Evolutionary conservation across 1,140 invertebrate species (phyloP).

Genomic region (Drosophila subpulchrella): DNA sequence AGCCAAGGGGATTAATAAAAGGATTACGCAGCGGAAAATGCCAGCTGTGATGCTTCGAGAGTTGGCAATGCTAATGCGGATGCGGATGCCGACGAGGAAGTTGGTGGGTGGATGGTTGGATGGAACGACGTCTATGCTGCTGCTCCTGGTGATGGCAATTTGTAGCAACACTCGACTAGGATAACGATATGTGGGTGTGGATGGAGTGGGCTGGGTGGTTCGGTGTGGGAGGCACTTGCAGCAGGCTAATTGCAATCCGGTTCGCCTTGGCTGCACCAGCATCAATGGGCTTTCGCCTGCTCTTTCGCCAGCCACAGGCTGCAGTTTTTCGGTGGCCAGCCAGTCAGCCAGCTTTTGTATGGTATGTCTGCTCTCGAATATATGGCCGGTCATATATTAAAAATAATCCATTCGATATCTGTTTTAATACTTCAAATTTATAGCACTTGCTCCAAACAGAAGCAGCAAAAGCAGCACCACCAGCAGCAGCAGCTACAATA

Average conservation of each 20-base stretch:
- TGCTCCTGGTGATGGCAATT: constrained; percentile 68
- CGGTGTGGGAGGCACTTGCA: constrained; percentile 44
- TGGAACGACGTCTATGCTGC: not conserved
- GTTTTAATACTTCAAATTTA: constrained; percentile 81
- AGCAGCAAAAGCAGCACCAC: constrained; percentile 17
- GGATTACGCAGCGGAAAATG: constrained; percentile 81
- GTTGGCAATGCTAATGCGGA: constrained; percentile 65
- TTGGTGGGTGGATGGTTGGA: constrained; percentile 2
- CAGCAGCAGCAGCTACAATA: constrained; percentile 29
- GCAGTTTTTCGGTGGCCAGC: constrained; percentile 52
- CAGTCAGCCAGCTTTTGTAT: constrained; percentile 10
- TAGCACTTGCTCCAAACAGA: constrained; percentile 51
- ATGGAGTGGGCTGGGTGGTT: not conserved
- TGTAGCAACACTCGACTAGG: constrained; percentile 64
- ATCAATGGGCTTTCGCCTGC: constrained; percentile 21
- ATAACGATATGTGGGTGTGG: constrained; percentile 29
- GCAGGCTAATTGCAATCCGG: constrained; percentile 68
- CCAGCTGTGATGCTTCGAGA: constrained; percentile 71
- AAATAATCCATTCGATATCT: constrained; percentile 81
- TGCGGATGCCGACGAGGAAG: constrained; percentile 8
- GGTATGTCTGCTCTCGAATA: constrained; percentile 22
- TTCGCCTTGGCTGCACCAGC: constrained; percentile 42
- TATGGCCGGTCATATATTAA: constrained; percentile 73
- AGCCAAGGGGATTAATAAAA: constrained; percentile 81
- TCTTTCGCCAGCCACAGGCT: constrained; percentile 30